These are phyloP conservation scores for Rhinoptilus africanus DNA, from an alignment of 2,113 vertebrate genomes.

Conservation along the genomic window DNA sequence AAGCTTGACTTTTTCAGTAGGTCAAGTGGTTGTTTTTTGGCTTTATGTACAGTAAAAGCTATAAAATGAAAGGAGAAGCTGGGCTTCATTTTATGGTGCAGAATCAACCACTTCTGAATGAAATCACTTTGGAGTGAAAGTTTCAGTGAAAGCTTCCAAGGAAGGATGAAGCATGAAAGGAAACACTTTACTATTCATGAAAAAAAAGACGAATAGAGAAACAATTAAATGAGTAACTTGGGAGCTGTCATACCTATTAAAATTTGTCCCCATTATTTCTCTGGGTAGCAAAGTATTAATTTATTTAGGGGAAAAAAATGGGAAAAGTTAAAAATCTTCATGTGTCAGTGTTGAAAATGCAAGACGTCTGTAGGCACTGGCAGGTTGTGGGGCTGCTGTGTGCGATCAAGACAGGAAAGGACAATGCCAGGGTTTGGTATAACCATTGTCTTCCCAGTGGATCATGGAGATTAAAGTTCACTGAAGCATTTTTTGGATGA, in stretches of 20 bases:
- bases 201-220: background rate
- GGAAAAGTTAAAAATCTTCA: background rate
- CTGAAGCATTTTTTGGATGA: background rate
- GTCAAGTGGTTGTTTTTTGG: background rate
- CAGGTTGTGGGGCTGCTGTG: background rate
- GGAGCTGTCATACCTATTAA: background rate
- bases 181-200: background rate
- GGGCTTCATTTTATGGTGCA: background rate
- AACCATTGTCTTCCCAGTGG: background rate
- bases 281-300: background rate
- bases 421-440: background rate
- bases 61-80: background rate
- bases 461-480: background rate
- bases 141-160: background rate
- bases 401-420: background rate
- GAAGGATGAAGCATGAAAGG: background rate
- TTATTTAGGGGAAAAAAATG: background rate
- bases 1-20: background rate
- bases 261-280: background rate
- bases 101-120: background rate
- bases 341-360: background rate
- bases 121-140: background rate
- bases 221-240: background rate
- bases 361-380: fast-evolving
- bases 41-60: background rate